Percentiles rank a stretch among this genome's conserved stretches.
Conservation (phyloP, 2,113 vertebrate genomes). For the Pionites leucogaster region DNA sequence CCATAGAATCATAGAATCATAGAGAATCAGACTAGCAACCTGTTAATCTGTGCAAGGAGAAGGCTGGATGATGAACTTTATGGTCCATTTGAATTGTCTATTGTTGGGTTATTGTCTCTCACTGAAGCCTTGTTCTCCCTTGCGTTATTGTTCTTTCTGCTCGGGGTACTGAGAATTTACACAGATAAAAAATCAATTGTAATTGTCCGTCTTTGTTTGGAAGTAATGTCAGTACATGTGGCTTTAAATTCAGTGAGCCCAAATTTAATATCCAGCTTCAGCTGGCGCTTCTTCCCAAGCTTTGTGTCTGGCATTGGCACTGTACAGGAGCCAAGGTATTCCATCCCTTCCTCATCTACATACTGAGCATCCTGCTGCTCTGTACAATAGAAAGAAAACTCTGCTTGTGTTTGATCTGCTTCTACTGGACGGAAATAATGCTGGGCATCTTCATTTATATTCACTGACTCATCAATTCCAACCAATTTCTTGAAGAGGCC, state of each 20-base stretch:
- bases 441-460: not conserved
- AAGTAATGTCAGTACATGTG: not conserved
- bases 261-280: slow-evolving; percentile 17
- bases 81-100: not conserved
- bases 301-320: not conserved
- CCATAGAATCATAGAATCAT: not conserved
- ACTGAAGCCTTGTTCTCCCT: not conserved
- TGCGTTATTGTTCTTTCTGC: not conserved
- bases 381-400: not conserved
- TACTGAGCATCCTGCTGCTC: not conserved
- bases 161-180: not conserved
- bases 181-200: not conserved
- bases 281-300: not conserved
- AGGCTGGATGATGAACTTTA: not conserved
- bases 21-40: not conserved
- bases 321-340: not conserved
- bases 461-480: not conserved
- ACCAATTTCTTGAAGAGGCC: not conserved
- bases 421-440: not conserved
- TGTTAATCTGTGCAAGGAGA: not conserved
- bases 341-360: not conserved
- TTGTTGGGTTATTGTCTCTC: not conserved
- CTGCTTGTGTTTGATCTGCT: accelerated
- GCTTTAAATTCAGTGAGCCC: slow-evolving; percentile 36
- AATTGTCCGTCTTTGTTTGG: not conserved